Evolutionary conservation across 35 echinoderm and acorn worm genomes (phyloP).

Genomic region (Stichopus chloronotus): DNA sequence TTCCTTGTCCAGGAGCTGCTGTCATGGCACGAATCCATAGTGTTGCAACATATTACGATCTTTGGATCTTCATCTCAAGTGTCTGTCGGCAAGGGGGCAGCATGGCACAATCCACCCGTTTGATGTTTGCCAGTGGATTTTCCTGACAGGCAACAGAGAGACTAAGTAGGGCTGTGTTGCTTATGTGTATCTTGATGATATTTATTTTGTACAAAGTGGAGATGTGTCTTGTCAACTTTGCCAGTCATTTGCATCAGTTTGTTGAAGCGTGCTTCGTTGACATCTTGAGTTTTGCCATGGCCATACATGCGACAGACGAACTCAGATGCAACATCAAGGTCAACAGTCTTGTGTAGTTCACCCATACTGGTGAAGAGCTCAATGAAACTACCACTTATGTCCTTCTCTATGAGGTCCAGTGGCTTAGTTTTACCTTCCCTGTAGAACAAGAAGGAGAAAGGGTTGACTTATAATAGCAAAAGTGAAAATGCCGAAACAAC

Average conservation of each 20-base stretch:
- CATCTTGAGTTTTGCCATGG: conserved; percentile 48
- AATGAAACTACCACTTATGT: conserved; percentile 16
- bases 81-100: too few species aligned
- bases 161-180: background rate
- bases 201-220: background rate
- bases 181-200: background rate
- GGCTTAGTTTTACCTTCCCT: conserved; percentile 75
- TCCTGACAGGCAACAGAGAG: background rate
- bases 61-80: conserved; percentile 48
- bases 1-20: conserved; percentile 6
- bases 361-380: conserved; percentile 67
- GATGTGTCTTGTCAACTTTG: conserved; percentile 64
- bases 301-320: conserved; percentile 75
- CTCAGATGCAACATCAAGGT: conserved; percentile 53
- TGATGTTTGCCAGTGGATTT: background rate
- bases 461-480: background rate
- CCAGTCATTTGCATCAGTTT: conserved; percentile 65
- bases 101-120: too few species aligned
- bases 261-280: conserved; percentile 74
- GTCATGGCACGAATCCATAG: background rate
- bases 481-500: background rate
- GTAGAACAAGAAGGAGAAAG: background rate
- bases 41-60: conserved; percentile 32
- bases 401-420: conserved; percentile 64
- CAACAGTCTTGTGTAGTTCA: background rate